Percentiles rank a stretch among this genome's conserved stretches.
Evolutionary conservation across 30 jellyfish, hydroid and myxozoan genomes (phyloP).

Genomic region (Cassiopea xamachana): DNA sequence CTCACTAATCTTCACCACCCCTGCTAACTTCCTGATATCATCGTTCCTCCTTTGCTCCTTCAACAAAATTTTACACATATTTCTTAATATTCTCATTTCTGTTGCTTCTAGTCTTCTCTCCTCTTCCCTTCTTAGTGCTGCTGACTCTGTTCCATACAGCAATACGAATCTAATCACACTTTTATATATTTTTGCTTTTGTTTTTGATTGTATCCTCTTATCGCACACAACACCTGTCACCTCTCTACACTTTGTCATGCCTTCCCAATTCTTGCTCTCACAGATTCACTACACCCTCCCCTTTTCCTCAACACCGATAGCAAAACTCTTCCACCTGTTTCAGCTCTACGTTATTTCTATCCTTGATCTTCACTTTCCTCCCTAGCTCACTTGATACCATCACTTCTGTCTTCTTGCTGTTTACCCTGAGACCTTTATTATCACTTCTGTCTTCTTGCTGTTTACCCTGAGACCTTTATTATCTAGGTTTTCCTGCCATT

Average conservation of each 20-base stretch:
- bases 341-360: neutral
- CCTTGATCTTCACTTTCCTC: neutral
- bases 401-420: slow-evolving; percentile 33
- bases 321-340: neutral
- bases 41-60: slow-evolving; percentile 16
- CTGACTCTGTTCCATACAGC: slow-evolving; percentile 9
- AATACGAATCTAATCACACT: slow-evolving; percentile 18
- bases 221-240: slow-evolving; percentile 10
- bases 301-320: neutral
- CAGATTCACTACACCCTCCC: slow-evolving; percentile 9
- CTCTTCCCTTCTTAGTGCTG: slow-evolving; percentile 10
- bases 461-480: slow-evolving; percentile 1
- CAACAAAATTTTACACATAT: neutral
- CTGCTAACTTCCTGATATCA: slow-evolving; percentile 16
- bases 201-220: neutral
- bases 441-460: slow-evolving; percentile 41
- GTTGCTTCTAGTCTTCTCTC: slow-evolving; percentile 5
- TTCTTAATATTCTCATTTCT: slow-evolving; percentile 27
- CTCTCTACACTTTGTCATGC: neutral
- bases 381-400: neutral
- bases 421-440: slow-evolving; percentile 1
- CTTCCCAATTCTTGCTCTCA: neutral
- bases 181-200: neutral
- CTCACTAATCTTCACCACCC: slow-evolving; percentile 4
- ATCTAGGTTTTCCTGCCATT: slow-evolving; percentile 22